Conservation (phyloP, 2,888 invertebrate species). For the Melitaea athalia region DNA sequence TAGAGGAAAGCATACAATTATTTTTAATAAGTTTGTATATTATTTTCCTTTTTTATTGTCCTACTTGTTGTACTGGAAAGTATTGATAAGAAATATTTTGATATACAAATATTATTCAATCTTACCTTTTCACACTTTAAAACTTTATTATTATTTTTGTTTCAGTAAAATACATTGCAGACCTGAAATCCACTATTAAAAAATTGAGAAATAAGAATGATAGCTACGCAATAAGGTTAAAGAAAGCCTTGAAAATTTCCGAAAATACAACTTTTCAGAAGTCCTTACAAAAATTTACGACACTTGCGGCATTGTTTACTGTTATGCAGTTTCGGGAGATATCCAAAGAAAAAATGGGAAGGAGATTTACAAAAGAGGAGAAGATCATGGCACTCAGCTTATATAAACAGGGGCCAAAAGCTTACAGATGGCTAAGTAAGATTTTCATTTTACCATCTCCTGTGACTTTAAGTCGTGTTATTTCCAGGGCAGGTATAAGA, state of each 20-base stretch:
- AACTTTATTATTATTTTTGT: too few species aligned
- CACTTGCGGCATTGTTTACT: background rate
- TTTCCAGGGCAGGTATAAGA: too few species aligned
- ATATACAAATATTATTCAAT: too few species aligned
- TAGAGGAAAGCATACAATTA: too few species aligned
- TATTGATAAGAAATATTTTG: too few species aligned
- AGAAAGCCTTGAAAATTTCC: background rate
- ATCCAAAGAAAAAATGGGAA: background rate
- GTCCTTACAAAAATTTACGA: background rate
- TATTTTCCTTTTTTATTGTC: too few species aligned
- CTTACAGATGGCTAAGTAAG: background rate
- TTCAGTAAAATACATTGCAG: too few species aligned
- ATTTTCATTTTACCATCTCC: background rate
- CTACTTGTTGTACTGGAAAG: too few species aligned
- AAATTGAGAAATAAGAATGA: background rate
- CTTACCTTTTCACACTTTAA: too few species aligned
- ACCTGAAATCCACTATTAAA: conserved; percentile 4
- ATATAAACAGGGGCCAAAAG: background rate
- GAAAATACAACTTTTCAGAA: background rate
- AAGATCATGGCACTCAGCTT: background rate
- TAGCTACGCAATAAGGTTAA: background rate
- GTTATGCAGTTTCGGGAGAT: background rate
- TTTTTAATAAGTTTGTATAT: too few species aligned
- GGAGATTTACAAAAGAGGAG: background rate
- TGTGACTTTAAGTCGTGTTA: background rate